Percentiles rank a stretch among this genome's conserved stretches.
Conservation (phyloP, 92 coral and sea anemone species). For the Porites evermanni region DNA sequence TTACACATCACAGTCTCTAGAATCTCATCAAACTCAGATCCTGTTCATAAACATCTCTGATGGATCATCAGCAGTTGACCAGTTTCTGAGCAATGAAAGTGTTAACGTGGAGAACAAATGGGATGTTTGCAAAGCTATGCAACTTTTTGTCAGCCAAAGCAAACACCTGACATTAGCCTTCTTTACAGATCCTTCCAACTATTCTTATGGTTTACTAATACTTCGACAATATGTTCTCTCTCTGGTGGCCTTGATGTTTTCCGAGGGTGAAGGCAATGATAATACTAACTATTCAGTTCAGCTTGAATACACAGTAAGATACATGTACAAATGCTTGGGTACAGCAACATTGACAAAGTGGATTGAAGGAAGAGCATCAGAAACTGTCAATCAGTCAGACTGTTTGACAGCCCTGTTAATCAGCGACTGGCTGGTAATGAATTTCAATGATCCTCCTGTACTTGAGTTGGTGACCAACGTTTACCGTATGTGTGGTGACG, state of each 20-base stretch:
- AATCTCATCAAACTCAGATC: constrained; percentile 30
- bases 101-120: constrained; percentile 21
- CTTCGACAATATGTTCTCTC: constrained; percentile 30
- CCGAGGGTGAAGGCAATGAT: neutral
- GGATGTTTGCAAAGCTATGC: constrained; percentile 40
- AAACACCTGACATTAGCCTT: neutral
- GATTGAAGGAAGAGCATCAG: constrained; percentile 20
- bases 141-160: neutral
- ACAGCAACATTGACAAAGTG: constrained; percentile 1
- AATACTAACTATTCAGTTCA: constrained; percentile 1
- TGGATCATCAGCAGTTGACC: constrained; percentile 9
- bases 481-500: constrained; percentile 17
- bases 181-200: neutral
- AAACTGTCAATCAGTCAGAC: constrained; percentile 26
- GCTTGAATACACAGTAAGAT: constrained; percentile 12
- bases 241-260: neutral
- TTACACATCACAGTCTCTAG: constrained; percentile 35
- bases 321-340: constrained; percentile 12
- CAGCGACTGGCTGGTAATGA: constrained; percentile 61
- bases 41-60: constrained; percentile 32
- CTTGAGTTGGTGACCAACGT: constrained; percentile 4
- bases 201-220: constrained; percentile 8
- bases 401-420: constrained; percentile 39
- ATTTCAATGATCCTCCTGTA: neutral
- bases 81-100: constrained; percentile 10